These are phyloP conservation scores for Eupithecia centaureata DNA, from an alignment of 2,888 invertebrate species.

Conservation along the genomic window DNA sequence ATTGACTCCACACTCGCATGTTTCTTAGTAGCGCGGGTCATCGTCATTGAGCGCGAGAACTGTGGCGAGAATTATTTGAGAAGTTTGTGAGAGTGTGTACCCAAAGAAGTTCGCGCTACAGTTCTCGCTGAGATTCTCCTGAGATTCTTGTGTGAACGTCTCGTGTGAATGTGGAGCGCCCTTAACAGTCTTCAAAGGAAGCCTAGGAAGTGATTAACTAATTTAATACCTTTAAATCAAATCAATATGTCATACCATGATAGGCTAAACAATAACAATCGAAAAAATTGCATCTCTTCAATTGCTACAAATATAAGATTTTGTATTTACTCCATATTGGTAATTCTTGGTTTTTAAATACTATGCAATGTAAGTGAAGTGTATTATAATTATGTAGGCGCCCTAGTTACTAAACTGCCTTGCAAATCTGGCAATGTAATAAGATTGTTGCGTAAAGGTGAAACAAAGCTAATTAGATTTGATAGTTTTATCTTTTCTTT, in stretches of 20 bases:
- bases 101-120: too few species aligned
- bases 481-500: not conserved
- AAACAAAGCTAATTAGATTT: slow-evolving; percentile 33
- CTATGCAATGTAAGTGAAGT: not conserved
- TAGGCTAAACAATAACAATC: not conserved
- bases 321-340: not conserved
- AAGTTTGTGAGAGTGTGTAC: too few species aligned
- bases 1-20: too few species aligned
- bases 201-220: not conserved
- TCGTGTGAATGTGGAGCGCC: too few species aligned
- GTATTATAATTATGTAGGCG: not conserved
- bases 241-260: not conserved
- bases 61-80: too few species aligned
- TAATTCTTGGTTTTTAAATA: not conserved
- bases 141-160: too few species aligned
- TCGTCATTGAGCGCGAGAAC: too few species aligned
- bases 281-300: not conserved
- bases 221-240: not conserved
- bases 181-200: not conserved
- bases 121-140: too few species aligned
- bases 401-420: not conserved
- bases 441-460: slow-evolving; percentile 31
- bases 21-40: too few species aligned
- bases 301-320: too few species aligned
- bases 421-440: slow-evolving; percentile 22